Base-by-base conservation (phyloP, 2,797 vertebrate species). In the Myotis daubentonii region DNA sequence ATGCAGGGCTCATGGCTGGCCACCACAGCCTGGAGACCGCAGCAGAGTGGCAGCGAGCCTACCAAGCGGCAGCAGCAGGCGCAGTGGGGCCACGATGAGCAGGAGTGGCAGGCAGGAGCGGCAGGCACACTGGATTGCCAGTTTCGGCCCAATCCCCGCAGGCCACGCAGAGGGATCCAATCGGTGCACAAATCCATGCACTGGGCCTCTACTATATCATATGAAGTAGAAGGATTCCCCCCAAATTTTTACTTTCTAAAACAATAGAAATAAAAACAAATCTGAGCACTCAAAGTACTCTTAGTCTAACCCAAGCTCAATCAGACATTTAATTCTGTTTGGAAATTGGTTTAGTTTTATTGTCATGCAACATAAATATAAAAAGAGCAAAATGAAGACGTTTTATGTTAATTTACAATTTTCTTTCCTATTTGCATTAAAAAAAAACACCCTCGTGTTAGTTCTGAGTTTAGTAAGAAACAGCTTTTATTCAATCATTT, bases 231-330 rank as follows among this genome's bases (percentile, higher is more conserved):
- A 2, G 55, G 16, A 92, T 71, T 2, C 20, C 41, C 41, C 68
- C 65, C 82, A 36, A 95, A 33, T 74, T 44, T 74, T 88, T 82
- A 87, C 68, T 76, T 93, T 91, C 68, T 81, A 82, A 82, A 93
- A 91, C 49, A 23, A 95, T 2, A 94, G 30, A 89, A 88, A 72
- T 13, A 91, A 15, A 33, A 81, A 84, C 33, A 57, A 53, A 88
- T 72, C 10, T 92, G n/a, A 90, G 75, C 60, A 2, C 75, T 92
- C 23, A 49, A 71, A 81, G 11, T 89, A 85, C 10, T 82, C 12
- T 68, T 51, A 53, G 74, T 12, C 44, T 93, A 91, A 87, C n/a
- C 25, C n/a, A 75, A 94, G 51, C 15, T 96, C 38, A 87, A 65
- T 53, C 10, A 74, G 41, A 79, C n/a, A 87, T 76, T 93, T 65